Conservation (phyloP, 2,113 vertebrate species). For the Desmodus rotundus region DNA sequence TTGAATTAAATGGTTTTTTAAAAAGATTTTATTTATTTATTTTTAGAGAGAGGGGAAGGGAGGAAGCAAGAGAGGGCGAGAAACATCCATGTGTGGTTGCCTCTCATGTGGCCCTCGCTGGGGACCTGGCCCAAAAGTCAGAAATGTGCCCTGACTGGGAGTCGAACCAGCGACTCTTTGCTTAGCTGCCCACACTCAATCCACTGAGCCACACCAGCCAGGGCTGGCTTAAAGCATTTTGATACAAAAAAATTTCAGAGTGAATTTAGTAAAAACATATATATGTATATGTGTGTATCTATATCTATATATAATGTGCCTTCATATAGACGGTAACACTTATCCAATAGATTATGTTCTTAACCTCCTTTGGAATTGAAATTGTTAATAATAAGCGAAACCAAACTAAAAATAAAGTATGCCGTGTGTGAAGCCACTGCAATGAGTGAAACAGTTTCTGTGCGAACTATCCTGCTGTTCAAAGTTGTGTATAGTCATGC, state of each 20-base stretch:
- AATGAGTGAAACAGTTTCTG: slow-evolving; percentile 9
- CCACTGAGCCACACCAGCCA: no score
- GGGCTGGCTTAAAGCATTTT: not conserved
- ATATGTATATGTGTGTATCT: no score
- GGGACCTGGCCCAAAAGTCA: no score
- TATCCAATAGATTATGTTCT: not conserved
- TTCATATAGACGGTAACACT: not conserved
- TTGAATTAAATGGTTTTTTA: not conserved
- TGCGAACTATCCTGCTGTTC: slow-evolving; percentile 25
- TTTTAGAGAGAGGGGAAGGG: no score
- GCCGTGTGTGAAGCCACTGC: not conserved
- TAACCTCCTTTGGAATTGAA: not conserved
- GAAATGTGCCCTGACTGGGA: no score
- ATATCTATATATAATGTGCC: no score
- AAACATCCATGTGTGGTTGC: no score
- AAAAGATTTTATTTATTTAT: no score
- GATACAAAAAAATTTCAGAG: not conserved
- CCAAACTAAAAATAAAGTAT: slow-evolving; percentile 11
- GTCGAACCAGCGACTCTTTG: no score
- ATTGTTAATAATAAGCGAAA: slow-evolving; percentile 22
- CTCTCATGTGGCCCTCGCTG: no score
- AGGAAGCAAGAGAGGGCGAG: no score
- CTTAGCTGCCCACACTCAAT: no score
- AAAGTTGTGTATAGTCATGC: slow-evolving; percentile 35
- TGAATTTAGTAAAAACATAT: not conserved